Evolutionary conservation across 2,113 vertebrate genomes (phyloP).

Genomic region (Myodes glareolus): DNA sequence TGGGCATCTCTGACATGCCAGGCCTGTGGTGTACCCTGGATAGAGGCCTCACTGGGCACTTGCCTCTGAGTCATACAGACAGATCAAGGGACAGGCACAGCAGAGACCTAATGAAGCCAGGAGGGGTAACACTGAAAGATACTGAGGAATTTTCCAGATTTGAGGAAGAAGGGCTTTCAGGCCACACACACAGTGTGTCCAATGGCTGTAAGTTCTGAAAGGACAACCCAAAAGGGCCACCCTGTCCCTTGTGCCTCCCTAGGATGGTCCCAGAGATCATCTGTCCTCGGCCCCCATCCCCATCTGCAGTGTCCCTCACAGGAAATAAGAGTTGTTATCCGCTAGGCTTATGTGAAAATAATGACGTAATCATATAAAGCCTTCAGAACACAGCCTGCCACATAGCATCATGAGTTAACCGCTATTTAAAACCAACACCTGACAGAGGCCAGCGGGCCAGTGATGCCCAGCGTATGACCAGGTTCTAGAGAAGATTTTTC

Average conservation of each 20-base stretch:
- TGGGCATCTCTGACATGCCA: background rate
- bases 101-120: background rate
- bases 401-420: background rate
- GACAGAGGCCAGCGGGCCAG: background rate
- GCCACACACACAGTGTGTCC: background rate
- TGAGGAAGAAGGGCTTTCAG: background rate
- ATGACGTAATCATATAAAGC: background rate
- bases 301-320: background rate
- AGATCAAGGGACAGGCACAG: background rate
- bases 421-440: background rate
- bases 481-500: background rate
- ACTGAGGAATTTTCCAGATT: background rate
- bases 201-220: background rate
- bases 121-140: background rate
- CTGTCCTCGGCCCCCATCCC: background rate
- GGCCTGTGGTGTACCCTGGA: background rate
- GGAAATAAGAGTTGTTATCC: background rate
- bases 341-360: background rate
- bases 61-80: background rate
- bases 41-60: background rate
- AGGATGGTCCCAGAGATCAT: background rate
- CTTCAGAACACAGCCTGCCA: background rate
- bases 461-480: accelerated
- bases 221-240: background rate
- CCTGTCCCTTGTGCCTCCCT: background rate